Percentiles rank a stretch among this genome's conserved stretches.
phyloP scores from a whole-genome alignment of 2,113 vertebrate genomes.

The Herpetotheres cachinnans region DNA sequence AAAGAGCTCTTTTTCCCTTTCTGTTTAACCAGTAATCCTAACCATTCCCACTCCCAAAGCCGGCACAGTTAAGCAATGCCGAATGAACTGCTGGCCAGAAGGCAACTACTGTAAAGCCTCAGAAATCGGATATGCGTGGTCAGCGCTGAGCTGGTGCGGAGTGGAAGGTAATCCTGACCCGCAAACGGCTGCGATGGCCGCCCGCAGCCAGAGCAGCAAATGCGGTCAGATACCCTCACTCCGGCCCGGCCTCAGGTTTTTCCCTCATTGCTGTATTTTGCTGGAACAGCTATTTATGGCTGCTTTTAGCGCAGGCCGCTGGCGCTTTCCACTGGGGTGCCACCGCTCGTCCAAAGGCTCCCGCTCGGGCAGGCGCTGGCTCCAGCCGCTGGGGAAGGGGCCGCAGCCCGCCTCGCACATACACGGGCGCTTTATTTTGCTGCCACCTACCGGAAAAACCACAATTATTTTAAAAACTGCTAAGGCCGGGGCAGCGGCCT shows the following conservation, averaged over 20 bases:
- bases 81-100: background rate
- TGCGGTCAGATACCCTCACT: fast-evolving
- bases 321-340: fast-evolving
- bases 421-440: background rate
- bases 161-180: background rate
- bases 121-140: fast-evolving
- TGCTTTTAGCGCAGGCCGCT: fast-evolving
- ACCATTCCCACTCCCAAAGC: background rate
- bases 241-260: background rate
- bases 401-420: background rate
- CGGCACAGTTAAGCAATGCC: fast-evolving
- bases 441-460: background rate
- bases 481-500: background rate
- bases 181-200: background rate
- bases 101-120: background rate
- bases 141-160: fast-evolving
- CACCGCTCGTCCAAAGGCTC: fast-evolving
- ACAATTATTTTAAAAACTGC: fast-evolving
- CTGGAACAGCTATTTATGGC: fast-evolving
- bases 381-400: background rate
- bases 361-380: background rate
- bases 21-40: background rate
- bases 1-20: background rate
- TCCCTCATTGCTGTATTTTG: fast-evolving
- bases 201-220: background rate